Percentiles rank a stretch among this genome's conserved stretches.
Conservation (phyloP, 2,888 invertebrate species). For the Athrips mouffetella region DNA sequence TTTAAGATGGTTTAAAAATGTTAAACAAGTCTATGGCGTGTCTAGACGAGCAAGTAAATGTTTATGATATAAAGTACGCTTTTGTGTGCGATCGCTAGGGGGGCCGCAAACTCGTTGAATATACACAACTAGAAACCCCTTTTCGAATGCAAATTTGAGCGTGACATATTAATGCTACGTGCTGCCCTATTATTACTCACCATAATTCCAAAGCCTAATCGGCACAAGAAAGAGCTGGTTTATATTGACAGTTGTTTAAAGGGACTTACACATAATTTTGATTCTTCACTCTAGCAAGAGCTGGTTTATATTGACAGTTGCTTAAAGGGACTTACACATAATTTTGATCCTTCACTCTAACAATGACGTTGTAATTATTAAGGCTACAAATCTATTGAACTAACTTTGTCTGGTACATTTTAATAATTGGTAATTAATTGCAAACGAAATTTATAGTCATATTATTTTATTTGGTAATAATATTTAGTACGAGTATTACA, state of each 20-base stretch:
- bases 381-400: too few relatives aligned
- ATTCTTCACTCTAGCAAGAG: too few relatives aligned
- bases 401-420: too few relatives aligned
- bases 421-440: too few relatives aligned
- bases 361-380: too few relatives aligned
- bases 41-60: slow-evolving; percentile 15
- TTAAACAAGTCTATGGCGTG: slow-evolving; percentile 16
- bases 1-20: slow-evolving; percentile 1
- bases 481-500: too few relatives aligned
- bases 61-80: slow-evolving; percentile 38
- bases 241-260: background rate
- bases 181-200: slow-evolving; percentile 31
- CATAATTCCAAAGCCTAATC: slow-evolving; percentile 30
- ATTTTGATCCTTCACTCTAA: too few relatives aligned
- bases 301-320: too few relatives aligned
- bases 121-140: slow-evolving; percentile 27
- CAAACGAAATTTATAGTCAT: too few relatives aligned
- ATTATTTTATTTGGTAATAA: too few relatives aligned
- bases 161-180: slow-evolving; percentile 51
- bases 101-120: slow-evolving; percentile 31
- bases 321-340: too few relatives aligned
- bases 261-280: too few relatives aligned
- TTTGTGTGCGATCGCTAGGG: slow-evolving; percentile 37
- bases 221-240: slow-evolving; percentile 16
- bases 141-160: slow-evolving; percentile 49